Conservation (phyloP, 2,113 vertebrate genomes). For the Pseudonaja textilis region DNA sequence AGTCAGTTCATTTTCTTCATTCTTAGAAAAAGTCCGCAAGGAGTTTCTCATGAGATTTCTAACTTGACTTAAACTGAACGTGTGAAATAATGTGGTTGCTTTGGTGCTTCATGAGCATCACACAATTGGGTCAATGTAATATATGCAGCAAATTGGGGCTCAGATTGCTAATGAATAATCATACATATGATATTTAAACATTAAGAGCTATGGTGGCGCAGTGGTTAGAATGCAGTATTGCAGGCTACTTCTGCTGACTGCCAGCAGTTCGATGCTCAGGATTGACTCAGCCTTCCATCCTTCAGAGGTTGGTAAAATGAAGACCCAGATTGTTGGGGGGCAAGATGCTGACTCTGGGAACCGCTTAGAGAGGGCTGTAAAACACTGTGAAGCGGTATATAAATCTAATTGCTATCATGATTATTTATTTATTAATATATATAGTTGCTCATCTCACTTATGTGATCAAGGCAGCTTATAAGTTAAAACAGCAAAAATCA, state of each 20-base stretch:
- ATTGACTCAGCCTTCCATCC: too few relatives aligned
- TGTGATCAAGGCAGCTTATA: background rate
- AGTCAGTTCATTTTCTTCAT: background rate
- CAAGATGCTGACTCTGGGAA: too few relatives aligned
- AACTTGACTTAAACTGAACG: background rate
- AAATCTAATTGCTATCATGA: too few relatives aligned
- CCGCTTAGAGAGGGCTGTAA: too few relatives aligned
- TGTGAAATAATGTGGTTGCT: background rate
- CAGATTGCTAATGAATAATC: background rate
- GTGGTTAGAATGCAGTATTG: too few relatives aligned
- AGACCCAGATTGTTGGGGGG: too few relatives aligned
- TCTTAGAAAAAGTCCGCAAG: background rate
- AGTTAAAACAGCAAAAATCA: background rate
- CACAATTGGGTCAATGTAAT: background rate
- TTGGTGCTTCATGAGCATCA: background rate
- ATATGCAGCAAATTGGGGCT: background rate
- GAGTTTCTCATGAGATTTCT: background rate
- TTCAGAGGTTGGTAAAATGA: too few relatives aligned
- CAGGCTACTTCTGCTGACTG: too few relatives aligned
- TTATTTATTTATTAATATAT: background rate
- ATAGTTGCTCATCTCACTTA: background rate
- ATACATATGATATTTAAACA: background rate
- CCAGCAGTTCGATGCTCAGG: too few relatives aligned
- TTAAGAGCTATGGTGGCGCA: background rate
- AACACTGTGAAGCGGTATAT: too few relatives aligned